Base-by-base conservation (phyloP, 1,140 invertebrate species). In the Drosophila burlai region DNA sequence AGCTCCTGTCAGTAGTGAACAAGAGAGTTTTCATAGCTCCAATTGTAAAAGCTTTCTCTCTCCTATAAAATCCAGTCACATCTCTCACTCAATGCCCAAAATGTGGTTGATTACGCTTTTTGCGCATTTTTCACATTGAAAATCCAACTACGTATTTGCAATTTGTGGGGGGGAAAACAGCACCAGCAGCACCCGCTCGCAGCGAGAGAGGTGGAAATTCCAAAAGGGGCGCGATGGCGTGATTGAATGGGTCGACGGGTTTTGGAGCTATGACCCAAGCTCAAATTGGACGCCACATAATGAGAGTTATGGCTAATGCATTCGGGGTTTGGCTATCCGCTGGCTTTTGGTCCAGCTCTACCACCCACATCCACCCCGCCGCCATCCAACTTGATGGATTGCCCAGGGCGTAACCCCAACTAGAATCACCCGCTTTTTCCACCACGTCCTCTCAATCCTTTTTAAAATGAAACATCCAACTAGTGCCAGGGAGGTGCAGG, bases 251-350 rank as follows among this genome's bases (percentile, higher is more conserved):
- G 60, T 87, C 77, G 76, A 76, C 64, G 68, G 65, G 57, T 65
- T 52, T 54, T 42, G 42, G 34, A 59, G 49, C 58, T 59, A 52
- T 31, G 49, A 29, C 52, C 66, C 61, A 42, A 50, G 34, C 64
- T 38, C 42, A 24, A 42, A 57, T 59, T 24, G 52, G 55, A 57
- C 64, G 67, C 66, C 49, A 69, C 80, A 84, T 87, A 87, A 87
- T 87, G 81, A 87, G 84, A 89, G 84, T 87, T 87, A 87, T 84
- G 71, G 83, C 84, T 87, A 87, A 87, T 87, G 83, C 83, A 89
- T 74, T 59, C 65, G 63, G 75, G 59, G 75, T 45, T 55, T 76
- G 58, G 63, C 36, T 65, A 59, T 43, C 43, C 46, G 52, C 63
- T 80, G 59, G 61, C 69, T 60, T 59, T 63, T 66, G 52, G 59